Base-by-base conservation (phyloP, 2,888 invertebrate species). In the Oeneis ivallda region DNA sequence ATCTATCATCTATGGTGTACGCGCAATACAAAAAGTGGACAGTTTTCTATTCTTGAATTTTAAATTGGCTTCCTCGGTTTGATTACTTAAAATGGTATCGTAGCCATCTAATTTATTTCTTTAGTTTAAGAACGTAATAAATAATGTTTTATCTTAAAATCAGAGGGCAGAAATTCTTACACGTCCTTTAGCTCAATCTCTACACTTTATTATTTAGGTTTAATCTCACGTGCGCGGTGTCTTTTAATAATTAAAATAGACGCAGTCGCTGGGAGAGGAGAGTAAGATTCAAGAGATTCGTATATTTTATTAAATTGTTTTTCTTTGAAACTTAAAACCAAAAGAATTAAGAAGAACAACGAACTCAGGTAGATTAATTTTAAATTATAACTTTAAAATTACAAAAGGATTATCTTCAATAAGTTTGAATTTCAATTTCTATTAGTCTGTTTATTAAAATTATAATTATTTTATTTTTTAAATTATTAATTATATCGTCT, bases 71-170 rank as follows among this genome's bases (percentile, higher is more conserved):
- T 45, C 17, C 15, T 0, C 10, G 2, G 17, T 6, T 15, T 3
- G 9, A 9, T 15, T 47, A 9, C 47, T 9, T 17, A 17, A 15
- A 15, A 0, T 45, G n/a, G 7, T n/a, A 45, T 15, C 10, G 32
- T n/a, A 7, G 7, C n/a, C 37, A 3, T 41, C 56, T 26, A 41
- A 6, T 11, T 17, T 41, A 11, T 19, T 41, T 8, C 13, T 41
- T 13, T 10, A 83, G 49, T 49, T 57, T 56, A 61, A 32, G 39
- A 79, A 76, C 71, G 80, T 79, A 78, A 89, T 92, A 90, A 92
- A 90, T 90, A 89, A 86, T 82, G 83, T 85, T 85, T 89, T 89
- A 89, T 90, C 90, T 89, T 76, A 73, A 82, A 83, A 87, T 85
- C 83, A 77, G 82, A 82, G 81, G 83, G 86, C 84, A 87, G 84